A percentile compares a stretch with the other conserved stretches of the same genome.
Conservation (phyloP, 2,888 invertebrate species). For the Ischnus inquisitorius region DNA sequence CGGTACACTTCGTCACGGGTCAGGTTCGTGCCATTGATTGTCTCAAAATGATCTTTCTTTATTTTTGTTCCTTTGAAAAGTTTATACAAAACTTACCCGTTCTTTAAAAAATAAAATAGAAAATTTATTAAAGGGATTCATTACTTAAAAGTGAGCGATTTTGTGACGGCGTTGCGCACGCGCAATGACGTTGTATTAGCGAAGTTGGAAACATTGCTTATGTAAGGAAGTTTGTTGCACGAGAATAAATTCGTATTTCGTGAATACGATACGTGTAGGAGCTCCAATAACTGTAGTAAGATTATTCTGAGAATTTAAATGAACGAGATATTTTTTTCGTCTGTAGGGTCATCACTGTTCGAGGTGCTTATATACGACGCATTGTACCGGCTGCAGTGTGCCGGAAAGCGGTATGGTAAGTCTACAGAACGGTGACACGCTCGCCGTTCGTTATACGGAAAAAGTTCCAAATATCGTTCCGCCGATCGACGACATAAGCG, state of each 20-base stretch:
- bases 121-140: no score
- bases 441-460: constrained; percentile 86
- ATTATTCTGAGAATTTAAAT: not conserved
- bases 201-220: no score
- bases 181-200: no score
- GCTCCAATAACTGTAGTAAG: not conserved
- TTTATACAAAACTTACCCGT: constrained; percentile 3
- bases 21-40: constrained; percentile 84
- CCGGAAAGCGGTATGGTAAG: constrained; percentile 85
- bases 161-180: no score
- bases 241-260: not conserved
- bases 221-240: not conserved
- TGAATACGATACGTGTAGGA: not conserved
- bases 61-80: not conserved
- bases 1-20: constrained; percentile 87
- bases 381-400: constrained; percentile 88
- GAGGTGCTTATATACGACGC: constrained; percentile 87
- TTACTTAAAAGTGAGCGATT: no score
- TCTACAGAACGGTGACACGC: constrained; percentile 87
- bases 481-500: constrained; percentile 86
- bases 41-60: not conserved
- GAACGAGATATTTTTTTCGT: constrained; percentile 43
- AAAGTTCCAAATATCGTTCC: constrained; percentile 83
- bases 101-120: no score
- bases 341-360: constrained; percentile 87